Conservation (phyloP, 2,797 vertebrate genomes). For the Delichon dasypus region DNA sequence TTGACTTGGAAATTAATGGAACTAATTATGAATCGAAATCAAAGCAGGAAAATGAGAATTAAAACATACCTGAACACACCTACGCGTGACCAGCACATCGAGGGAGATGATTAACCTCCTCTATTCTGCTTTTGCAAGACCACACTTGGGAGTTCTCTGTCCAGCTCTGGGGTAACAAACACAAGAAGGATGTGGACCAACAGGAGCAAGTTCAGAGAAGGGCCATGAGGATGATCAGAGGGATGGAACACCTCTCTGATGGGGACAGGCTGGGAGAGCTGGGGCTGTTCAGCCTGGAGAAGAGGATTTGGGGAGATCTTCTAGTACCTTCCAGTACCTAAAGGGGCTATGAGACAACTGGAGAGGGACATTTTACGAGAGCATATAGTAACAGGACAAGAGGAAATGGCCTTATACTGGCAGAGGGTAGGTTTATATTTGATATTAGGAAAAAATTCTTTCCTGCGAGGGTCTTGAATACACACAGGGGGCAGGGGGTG, state of each 20-base stretch:
- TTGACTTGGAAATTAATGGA: not conserved
- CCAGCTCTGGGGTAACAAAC: not conserved
- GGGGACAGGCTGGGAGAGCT: not conserved
- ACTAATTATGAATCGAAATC: not conserved
- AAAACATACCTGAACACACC: not conserved
- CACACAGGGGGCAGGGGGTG: fast-evolving
- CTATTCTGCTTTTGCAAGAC: not conserved
- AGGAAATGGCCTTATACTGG: not conserved
- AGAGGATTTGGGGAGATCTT: not conserved
- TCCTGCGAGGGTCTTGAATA: not conserved
- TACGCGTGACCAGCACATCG: fast-evolving
- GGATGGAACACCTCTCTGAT: not conserved
- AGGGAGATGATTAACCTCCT: not conserved
- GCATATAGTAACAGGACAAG: too few relatives aligned
- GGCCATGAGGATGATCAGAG: not conserved
- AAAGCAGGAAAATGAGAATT: not conserved
- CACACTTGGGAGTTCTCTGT: not conserved
- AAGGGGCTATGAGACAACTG: not conserved
- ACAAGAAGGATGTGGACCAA: not conserved
- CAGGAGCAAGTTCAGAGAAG: not conserved
- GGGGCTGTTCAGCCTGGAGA: not conserved
- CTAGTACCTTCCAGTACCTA: not conserved
- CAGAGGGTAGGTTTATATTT: not conserved
- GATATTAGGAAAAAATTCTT: not conserved
- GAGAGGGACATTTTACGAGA: too few relatives aligned